A percentile compares a stretch with the other conserved stretches of the same genome.
Conservation (phyloP, 2,113 vertebrate genomes). For the Cyrtonyx montezumae region DNA sequence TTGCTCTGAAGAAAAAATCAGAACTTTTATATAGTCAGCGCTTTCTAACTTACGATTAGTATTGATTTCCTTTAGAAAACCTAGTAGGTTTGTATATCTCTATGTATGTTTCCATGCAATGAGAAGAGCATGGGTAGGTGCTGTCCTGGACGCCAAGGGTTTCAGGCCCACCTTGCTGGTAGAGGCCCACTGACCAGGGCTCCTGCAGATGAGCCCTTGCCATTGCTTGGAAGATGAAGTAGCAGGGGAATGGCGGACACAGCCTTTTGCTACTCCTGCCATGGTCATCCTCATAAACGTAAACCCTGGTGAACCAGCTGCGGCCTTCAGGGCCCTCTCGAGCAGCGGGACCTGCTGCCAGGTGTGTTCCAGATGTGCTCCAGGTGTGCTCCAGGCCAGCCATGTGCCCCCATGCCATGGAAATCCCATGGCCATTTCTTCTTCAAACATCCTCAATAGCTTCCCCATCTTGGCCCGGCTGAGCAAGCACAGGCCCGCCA, state of each 20-base stretch:
- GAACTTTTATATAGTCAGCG: background rate
- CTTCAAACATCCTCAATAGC: background rate
- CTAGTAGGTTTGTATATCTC: background rate
- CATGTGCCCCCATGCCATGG: accelerated
- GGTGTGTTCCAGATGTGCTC: background rate
- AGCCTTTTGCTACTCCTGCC: background rate
- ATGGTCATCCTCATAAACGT: background rate
- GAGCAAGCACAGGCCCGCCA: background rate
- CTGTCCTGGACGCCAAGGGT: background rate
- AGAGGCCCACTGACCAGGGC: background rate
- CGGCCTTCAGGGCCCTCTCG: background rate
- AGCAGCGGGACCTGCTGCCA: background rate
- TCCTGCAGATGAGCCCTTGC: background rate
- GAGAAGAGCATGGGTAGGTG: background rate
- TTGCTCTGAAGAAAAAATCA: constrained; percentile 13
- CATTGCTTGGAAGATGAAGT: background rate
- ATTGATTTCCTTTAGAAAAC: background rate
- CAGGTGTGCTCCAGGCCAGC: background rate
- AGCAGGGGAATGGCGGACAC: background rate
- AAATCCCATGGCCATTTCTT: background rate
- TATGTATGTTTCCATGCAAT: background rate
- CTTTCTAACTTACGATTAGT: background rate
- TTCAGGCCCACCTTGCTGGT: background rate
- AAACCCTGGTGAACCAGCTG: background rate
- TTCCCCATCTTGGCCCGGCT: background rate